These are phyloP conservation scores for Nasonovia ribisnigri DNA, from an alignment of 2,888 invertebrate genomes.

Conservation along the genomic window DNA sequence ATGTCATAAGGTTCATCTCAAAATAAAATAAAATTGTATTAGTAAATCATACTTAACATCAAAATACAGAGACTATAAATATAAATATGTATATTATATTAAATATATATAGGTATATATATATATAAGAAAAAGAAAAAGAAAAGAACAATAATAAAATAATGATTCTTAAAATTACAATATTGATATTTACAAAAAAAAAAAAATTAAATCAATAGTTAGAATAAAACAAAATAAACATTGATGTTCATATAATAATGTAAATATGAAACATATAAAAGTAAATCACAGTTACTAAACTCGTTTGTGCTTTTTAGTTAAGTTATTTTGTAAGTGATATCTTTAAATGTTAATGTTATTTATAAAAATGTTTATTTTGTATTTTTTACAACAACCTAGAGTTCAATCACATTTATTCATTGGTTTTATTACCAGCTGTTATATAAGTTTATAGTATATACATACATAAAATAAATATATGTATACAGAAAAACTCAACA, in stretches of 20 bases:
- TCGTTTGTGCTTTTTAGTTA: conserved; percentile 32
- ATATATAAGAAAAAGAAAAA: conserved; percentile 11
- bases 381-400: conserved; percentile 29
- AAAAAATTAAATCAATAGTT: conserved; percentile 19
- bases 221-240: conserved; percentile 17
- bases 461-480: conserved; percentile 41
- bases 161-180: conserved; percentile 36
- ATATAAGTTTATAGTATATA: conserved; percentile 29
- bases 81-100: conserved; percentile 29
- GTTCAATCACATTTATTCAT: conserved; percentile 20
- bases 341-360: conserved; percentile 46
- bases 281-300: conserved; percentile 53
- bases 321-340: conserved; percentile 39
- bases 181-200: conserved; percentile 52
- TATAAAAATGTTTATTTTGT: conserved; percentile 50
- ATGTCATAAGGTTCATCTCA: conserved; percentile 2
- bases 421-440: conserved; percentile 31
- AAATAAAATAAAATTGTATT: conserved; percentile 29
- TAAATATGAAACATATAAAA: conserved; percentile 20
- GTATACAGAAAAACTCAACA: conserved; percentile 34
- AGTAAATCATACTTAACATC: conserved; percentile 10
- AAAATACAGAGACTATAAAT: conserved; percentile 1
- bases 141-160: conserved; percentile 21
- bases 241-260: not conserved
- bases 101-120: conserved; percentile 22